Evolutionary conservation across 2,888 invertebrate genomes (phyloP), one percentile per base, ranked within the genome.

Genomic region (Drosophila multiciliata): DNA sequence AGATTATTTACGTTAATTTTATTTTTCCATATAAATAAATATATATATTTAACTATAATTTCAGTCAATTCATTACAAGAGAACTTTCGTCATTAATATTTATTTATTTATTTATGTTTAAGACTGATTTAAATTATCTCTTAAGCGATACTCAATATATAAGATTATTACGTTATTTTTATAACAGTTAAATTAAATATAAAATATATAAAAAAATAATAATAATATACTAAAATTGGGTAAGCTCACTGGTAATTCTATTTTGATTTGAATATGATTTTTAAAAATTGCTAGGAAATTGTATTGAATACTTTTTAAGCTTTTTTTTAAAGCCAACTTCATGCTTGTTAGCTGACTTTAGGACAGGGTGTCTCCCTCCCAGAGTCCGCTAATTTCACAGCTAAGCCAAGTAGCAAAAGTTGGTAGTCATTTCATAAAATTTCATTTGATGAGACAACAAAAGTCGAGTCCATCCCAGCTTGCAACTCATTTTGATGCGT

Each of bases 381-480:
- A 12, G 4, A 1, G 36, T 54, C 55, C n/a, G 50, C 70, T 70
- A 79, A 84, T 80, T 85, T 73, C 66, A 36, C 20, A 36, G 67
- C 49, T 58, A 67, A 71, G 66, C 71, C 61, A 67, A 78, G 76
- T 64, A 71, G 73, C 73, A 59, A 72, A 77, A 71, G 66, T 75
- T 83, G 73, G 67, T 54, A 72, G 80, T 80, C 87, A 70, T 87
- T 87, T 83, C 81, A 89, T 88, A 87, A 89, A 85, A 85, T 82
- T 83, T 82, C 75, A 89, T 85, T 83, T 74, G 66, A 66, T 57
- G 65, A 69, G 70, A 76, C 77, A 78, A 70, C 76, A 73, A 79
- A 72, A 76, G 69, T 68, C 53, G 29, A 57, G 68, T 80, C 66
- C 67, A 72, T 67, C 23, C 49, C 61, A 58, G 62, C 69, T 53